A percentile compares a stretch with the other conserved stretches of the same genome.
These are phyloP conservation scores for Nycticryphes semicollaris DNA, from an alignment of 2,113 vertebrate genomes.

Conservation along the genomic window DNA sequence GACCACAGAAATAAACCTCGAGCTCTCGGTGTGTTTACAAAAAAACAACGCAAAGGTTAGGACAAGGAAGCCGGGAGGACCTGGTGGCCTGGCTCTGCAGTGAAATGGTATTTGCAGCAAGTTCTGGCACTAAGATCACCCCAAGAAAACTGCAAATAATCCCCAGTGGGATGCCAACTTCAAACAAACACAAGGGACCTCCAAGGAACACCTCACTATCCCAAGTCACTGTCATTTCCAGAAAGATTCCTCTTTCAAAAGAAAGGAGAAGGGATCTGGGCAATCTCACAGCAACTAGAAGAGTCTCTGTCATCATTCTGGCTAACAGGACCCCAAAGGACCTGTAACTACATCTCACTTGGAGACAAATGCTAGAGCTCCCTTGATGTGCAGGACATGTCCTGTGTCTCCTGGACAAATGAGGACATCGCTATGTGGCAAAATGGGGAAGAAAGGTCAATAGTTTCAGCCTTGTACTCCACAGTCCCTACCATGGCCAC, in stretches of 20 bases:
- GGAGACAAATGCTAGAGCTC: not conserved
- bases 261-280: not conserved
- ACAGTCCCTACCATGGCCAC: not conserved
- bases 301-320: not conserved
- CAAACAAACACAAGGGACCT: not conserved
- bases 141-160: not conserved
- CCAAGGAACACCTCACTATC: not conserved
- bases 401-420: not conserved
- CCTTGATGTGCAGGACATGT: fast-evolving
- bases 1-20: conserved; percentile 65
- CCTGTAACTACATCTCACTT: not conserved
- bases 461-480: not conserved
- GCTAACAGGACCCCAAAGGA: not conserved
- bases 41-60: conserved; percentile 60
- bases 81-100: not conserved
- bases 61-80: conserved; percentile 6
- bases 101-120: not conserved
- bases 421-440: not conserved
- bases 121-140: not conserved
- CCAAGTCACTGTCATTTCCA: not conserved
- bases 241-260: not conserved
- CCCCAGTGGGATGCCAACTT: not conserved
- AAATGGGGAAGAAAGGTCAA: not conserved
- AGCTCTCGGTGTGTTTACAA: conserved; percentile 47
- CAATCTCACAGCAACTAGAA: not conserved